Conservation (phyloP, 2,888 invertebrate genomes). For the Microctonus hyperodae region DNA sequence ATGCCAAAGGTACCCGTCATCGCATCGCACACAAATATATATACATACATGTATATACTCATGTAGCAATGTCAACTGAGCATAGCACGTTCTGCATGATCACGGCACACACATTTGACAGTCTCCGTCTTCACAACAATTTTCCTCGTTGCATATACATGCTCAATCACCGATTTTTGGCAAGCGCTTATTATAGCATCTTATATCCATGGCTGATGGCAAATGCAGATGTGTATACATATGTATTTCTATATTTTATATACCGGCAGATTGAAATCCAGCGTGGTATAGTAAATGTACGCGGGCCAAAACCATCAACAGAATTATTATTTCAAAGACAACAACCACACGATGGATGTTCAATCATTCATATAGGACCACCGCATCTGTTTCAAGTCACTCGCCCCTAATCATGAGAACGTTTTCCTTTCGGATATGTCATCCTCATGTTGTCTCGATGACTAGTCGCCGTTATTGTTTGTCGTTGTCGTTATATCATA, state of each 20-base stretch:
- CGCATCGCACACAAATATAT: not conserved
- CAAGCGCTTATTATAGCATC: not conserved
- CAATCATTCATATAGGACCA: slow-evolving; percentile 15
- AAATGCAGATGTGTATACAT: not conserved
- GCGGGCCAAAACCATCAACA: not conserved
- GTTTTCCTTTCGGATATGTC: slow-evolving; percentile 22
- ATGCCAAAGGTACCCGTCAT: slow-evolving; percentile 7
- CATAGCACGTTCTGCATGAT: not conserved
- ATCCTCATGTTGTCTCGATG: slow-evolving; percentile 16
- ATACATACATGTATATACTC: not conserved
- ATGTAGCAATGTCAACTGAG: not conserved
- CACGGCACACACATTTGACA: not conserved
- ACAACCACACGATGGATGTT: not conserved
- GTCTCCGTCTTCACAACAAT: not conserved
- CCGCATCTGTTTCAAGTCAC: slow-evolving; percentile 15
- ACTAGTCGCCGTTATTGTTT: not conserved
- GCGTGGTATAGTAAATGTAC: not conserved
- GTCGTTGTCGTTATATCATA: not conserved
- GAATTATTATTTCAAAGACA: slow-evolving; percentile 9
- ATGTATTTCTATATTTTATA: not conserved
- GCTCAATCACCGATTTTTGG: not conserved
- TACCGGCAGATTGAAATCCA: not conserved
- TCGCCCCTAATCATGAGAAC: slow-evolving; percentile 10
- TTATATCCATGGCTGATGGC: not conserved
- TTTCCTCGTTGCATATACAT: not conserved